A percentile compares a stretch with the other conserved stretches of the same genome.
phyloP scores from a whole-genome alignment of 1,140 invertebrate genomes.

The Pachypeltis micranthus region DNA sequence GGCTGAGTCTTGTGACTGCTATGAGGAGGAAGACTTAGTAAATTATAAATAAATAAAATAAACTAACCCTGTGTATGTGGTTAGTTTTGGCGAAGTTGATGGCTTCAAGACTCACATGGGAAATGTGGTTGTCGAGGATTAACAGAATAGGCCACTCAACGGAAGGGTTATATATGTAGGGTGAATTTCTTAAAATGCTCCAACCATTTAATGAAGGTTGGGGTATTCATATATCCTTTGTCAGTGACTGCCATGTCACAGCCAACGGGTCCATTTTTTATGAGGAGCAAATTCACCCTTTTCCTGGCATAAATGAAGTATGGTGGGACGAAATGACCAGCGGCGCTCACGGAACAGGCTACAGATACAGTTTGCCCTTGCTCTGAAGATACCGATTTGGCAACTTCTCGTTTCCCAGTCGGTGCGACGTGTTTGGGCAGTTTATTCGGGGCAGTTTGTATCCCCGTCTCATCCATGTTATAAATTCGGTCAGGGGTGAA shows the following conservation, averaged over 20 bases:
- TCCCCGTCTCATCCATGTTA: conserved; percentile 30
- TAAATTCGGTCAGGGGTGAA: conserved; percentile 24
- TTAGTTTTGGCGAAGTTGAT: conserved; percentile 29
- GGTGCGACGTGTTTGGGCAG: conserved; percentile 28
- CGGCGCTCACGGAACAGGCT: conserved; percentile 28
- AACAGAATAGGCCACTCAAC: conserved; percentile 25
- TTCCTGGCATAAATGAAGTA: conserved; percentile 33
- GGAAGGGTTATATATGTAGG: conserved; percentile 17
- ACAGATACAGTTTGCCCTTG: conserved; percentile 31
- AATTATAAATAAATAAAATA: no score
- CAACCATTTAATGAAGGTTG: conserved; percentile 31
- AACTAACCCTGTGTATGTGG: conserved; percentile 27
- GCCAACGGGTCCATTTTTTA: conserved; percentile 29
- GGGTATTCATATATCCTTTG: conserved; percentile 23
- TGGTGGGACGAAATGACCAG: conserved; percentile 30
- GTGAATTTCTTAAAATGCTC: conserved; percentile 28
- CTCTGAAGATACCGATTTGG: conserved; percentile 35
- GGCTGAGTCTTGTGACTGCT: conserved; percentile 32
- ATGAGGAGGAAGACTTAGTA: conserved; percentile 23
- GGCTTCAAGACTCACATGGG: conserved; percentile 20
- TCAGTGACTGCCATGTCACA: conserved; percentile 18
- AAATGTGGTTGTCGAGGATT: conserved; percentile 30
- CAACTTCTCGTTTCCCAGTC: conserved; percentile 31
- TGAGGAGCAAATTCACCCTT: conserved; percentile 27
- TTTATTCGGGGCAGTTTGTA: conserved; percentile 27